Evolutionary conservation across 2,113 vertebrate species (phyloP).

Genomic region (Silurus meridionalis): DNA sequence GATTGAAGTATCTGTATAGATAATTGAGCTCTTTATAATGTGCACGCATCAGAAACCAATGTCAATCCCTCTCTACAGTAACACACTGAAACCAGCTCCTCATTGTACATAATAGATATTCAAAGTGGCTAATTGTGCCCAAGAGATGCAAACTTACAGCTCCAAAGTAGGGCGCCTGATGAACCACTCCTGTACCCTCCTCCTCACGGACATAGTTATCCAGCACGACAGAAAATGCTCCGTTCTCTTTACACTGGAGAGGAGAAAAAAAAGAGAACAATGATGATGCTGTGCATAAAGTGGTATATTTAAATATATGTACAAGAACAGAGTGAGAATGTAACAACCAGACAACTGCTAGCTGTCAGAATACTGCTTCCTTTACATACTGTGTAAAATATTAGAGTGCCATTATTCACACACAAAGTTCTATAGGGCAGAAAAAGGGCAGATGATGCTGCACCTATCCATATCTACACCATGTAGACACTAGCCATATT

Average conservation of each 20-base stretch:
- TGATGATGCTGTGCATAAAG: not conserved
- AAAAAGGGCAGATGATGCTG: not conserved
- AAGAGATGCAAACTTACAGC: constrained; percentile 79
- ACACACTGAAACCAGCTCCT: not conserved
- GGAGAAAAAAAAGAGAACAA: not conserved
- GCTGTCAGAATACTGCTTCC: not conserved
- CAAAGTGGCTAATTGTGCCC: constrained; percentile 5
- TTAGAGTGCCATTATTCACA: not conserved
- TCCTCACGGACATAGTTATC: constrained; percentile 94
- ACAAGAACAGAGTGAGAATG: not conserved
- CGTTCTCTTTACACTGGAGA: constrained; percentile 77
- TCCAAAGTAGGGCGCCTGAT: constrained; percentile 97
- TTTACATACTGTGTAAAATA: not conserved
- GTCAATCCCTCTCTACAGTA: not conserved
- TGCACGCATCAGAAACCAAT: not conserved
- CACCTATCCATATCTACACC: not conserved
- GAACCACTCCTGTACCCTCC: constrained; percentile 93
- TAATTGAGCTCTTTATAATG: not conserved
- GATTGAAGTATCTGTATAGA: not conserved
- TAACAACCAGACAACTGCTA: not conserved
- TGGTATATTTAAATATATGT: not conserved
- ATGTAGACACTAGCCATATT: too few species aligned
- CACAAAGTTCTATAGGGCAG: not conserved
- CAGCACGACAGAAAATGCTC: constrained; percentile 85
- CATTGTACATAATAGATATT: not conserved